Conservation (phyloP, 2,888 invertebrate species). For the Frankliniella fusca region DNA sequence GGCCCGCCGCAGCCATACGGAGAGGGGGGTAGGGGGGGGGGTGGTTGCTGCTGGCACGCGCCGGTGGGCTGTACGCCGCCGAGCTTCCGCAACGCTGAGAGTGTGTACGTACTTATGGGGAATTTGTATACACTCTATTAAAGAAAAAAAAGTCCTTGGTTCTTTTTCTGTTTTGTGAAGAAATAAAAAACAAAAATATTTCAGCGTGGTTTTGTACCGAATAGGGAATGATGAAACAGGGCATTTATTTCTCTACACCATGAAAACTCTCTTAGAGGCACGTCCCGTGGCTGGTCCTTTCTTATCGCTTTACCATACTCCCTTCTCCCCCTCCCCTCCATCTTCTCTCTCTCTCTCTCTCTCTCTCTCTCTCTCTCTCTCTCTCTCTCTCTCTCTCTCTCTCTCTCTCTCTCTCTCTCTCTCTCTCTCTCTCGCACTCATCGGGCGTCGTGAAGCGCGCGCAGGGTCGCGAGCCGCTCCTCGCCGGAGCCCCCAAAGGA, state of each 20-base stretch:
- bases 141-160: too few relatives aligned
- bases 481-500: constrained; percentile 26
- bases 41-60: constrained; percentile 29
- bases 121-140: too few relatives aligned
- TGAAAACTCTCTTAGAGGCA: not conserved
- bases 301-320: constrained; percentile 31
- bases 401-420: constrained; percentile 6
- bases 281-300: too few relatives aligned
- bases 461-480: constrained; percentile 14
- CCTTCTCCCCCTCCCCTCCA: constrained; percentile 40
- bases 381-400: not conserved
- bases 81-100: too few relatives aligned
- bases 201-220: not conserved
- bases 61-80: not conserved
- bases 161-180: too few relatives aligned
- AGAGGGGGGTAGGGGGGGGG: constrained; percentile 32
- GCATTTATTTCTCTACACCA: not conserved
- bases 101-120: too few relatives aligned
- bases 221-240: too few relatives aligned
- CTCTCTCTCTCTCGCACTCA: not conserved
- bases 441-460: not conserved
- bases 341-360: constrained; percentile 37
- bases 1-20: constrained; percentile 32
- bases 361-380: constrained; percentile 29
- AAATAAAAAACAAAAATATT: too few relatives aligned